phyloP scores from a whole-genome alignment of 2,888 invertebrate species.

The Calliopum simillimum region DNA sequence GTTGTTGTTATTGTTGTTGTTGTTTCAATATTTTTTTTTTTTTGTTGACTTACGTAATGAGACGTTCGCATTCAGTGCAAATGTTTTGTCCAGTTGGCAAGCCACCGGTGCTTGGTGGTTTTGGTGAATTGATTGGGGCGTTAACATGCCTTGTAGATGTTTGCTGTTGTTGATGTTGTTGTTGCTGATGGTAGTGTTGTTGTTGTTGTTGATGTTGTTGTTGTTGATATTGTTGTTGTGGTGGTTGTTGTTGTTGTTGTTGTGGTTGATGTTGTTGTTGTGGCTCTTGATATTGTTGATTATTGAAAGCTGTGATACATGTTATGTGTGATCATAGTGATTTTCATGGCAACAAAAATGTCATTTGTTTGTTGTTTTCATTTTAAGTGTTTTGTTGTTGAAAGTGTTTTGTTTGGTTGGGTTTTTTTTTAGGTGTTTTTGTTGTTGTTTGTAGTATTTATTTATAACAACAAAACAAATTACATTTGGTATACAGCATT shows the following conservation, averaged over 20 bases:
- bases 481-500: not conserved
- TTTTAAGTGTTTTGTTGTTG: slow-evolving; percentile 48
- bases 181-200: slow-evolving; percentile 50
- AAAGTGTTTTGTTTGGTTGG: slow-evolving; percentile 42
- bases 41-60: slow-evolving; percentile 89
- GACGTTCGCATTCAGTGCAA: slow-evolving; percentile 96
- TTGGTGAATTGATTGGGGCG: slow-evolving; percentile 79
- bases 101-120: slow-evolving; percentile 76
- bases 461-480: slow-evolving; percentile 4
- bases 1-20: slow-evolving; percentile 23
- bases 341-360: slow-evolving; percentile 36
- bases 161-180: slow-evolving; percentile 54
- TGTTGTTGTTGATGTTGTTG: slow-evolving; percentile 50
- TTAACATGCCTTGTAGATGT: slow-evolving; percentile 74
- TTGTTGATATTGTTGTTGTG: slow-evolving; percentile 50
- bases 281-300: slow-evolving; percentile 46
- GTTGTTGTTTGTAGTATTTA: slow-evolving; percentile 33
- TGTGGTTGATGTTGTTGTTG: slow-evolving; percentile 47
- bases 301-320: slow-evolving; percentile 48
- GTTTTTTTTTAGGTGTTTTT: slow-evolving; percentile 27
- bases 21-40: not conserved
- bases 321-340: slow-evolving; percentile 33
- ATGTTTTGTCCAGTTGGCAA: slow-evolving; percentile 90
- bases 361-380: slow-evolving; percentile 38
- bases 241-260: slow-evolving; percentile 46